These are phyloP conservation scores for Paramormyrops hopkinsi DNA, from an alignment of 2,797 vertebrate species.

Conservation along the genomic window DNA sequence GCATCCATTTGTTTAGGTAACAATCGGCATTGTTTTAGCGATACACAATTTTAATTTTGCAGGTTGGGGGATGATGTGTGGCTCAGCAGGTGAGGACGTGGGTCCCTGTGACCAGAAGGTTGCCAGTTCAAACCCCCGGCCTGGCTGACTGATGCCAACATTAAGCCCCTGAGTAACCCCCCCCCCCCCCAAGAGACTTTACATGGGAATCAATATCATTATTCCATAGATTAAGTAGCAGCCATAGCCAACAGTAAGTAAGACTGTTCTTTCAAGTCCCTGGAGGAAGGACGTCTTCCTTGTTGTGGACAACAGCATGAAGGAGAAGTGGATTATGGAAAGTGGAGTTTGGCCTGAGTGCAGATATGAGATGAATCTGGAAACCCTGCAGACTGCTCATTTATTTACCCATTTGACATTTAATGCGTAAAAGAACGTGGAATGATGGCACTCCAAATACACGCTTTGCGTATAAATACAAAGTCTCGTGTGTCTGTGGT, in stretches of 20 bases:
- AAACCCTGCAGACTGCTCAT: conserved; percentile 23
- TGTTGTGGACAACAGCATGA: background rate
- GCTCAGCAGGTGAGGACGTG: background rate
- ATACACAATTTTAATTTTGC: background rate
- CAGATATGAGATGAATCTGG: conserved; percentile 28
- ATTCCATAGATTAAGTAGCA: background rate
- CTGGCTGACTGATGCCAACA: background rate
- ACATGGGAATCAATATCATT: background rate
- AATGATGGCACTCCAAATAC: conserved; percentile 27
- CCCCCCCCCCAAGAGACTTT: background rate
- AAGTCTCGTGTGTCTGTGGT: conserved; percentile 8
- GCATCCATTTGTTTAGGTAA: background rate
- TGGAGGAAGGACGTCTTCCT: conserved; percentile 21
- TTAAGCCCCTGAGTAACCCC: background rate
- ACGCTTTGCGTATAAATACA: background rate
- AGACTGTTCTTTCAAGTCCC: conserved; percentile 14
- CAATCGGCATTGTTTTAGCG: background rate
- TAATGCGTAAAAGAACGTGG: conserved; percentile 12
- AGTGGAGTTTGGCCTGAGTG: conserved; percentile 28
- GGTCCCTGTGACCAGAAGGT: background rate
- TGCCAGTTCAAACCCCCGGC: background rate
- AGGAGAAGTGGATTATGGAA: conserved; percentile 36
- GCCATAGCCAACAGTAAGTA: conserved; percentile 28
- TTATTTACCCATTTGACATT: conserved; percentile 32
- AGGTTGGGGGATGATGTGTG: background rate